Evolutionary conservation across 23 tunicate species (phyloP), one percentile per base, ranked within the genome.

Genomic region (Corella eumyota): DNA sequence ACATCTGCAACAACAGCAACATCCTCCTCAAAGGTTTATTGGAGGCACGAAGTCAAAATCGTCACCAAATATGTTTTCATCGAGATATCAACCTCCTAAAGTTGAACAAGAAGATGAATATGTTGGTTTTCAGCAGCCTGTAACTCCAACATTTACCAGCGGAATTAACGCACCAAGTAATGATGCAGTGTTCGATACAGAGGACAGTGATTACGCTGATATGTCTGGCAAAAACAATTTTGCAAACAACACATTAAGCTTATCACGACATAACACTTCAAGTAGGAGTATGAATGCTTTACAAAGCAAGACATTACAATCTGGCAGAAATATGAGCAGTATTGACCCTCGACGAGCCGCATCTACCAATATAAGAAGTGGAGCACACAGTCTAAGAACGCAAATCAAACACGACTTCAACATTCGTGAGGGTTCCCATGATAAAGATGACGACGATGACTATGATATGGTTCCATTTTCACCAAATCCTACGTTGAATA

Each of bases 371-470:
- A 9, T 40, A 11, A 40, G 15, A 40, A 7, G 21, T 27, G 27
- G 57, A 51, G 5, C 21, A 6, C 23, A 6, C 22, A 5, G 6
- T 27, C 57, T 27, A 19, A 51, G 57, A 19, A 9, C 6, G 27
- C 57, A 25, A 6, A 15, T 9, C 11, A 51, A 6, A n/a, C 11
- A 51, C 11, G 57, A 19, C n/a, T n/a, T n/a, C 6, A 20, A 28
- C 4, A 56, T 49, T 2, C 32, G 36, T 4, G 78, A 72, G 61
- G 78, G 78, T 30, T 25, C 68, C 32, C 61, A 61, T 36, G 34
- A 61, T 68, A 72, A 72, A 33, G 61, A 72, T 49, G 78, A 72
- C 35, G 68, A 61, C 13, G 78, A 50, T 50, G 78, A 72, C 26
- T 72, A 72, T 34, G 68, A 72, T 9, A 63, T 32, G 32, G 61